These are phyloP conservation scores for Zoanthus solanderi DNA, from an alignment of 92 coral and sea anemone genomes.

Conservation along the genomic window DNA sequence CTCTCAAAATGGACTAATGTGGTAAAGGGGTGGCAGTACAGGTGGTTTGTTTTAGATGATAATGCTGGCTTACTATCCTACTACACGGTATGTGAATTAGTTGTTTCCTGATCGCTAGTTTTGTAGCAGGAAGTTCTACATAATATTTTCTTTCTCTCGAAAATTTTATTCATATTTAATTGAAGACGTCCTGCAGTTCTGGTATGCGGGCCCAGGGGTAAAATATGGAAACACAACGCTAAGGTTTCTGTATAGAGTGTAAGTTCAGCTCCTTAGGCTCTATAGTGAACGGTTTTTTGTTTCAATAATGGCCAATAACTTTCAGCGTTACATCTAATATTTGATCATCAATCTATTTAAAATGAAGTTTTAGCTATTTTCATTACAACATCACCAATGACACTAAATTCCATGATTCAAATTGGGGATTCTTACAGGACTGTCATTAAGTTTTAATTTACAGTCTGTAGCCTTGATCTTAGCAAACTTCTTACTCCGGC, in stretches of 20 bases:
- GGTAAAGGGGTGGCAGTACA: conserved; percentile 99
- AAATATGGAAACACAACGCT: neutral
- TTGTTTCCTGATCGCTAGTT: neutral
- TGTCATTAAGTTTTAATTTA: too few relatives aligned
- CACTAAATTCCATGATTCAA: too few relatives aligned
- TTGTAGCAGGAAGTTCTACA: neutral
- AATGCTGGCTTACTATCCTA: conserved; percentile 93
- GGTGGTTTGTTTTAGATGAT: conserved; percentile 99
- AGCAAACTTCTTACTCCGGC: too few relatives aligned
- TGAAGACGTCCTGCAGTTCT: neutral
- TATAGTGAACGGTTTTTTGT: neutral
- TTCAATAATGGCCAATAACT: neutral
- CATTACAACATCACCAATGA: neutral
- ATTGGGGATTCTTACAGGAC: too few relatives aligned
- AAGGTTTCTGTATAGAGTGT: neutral
- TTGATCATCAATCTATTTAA: neutral
- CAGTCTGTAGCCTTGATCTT: too few relatives aligned
- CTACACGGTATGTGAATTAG: conserved; percentile 77
- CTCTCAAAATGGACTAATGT: conserved; percentile 99
- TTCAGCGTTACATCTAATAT: neutral
- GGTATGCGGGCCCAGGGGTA: neutral
- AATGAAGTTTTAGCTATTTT: neutral
- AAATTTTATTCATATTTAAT: neutral
- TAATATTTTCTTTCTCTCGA: neutral
- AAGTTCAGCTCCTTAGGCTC: neutral